These are phyloP conservation scores for Clarias gariepinus DNA, from an alignment of 2,113 vertebrate species.

Conservation along the genomic window DNA sequence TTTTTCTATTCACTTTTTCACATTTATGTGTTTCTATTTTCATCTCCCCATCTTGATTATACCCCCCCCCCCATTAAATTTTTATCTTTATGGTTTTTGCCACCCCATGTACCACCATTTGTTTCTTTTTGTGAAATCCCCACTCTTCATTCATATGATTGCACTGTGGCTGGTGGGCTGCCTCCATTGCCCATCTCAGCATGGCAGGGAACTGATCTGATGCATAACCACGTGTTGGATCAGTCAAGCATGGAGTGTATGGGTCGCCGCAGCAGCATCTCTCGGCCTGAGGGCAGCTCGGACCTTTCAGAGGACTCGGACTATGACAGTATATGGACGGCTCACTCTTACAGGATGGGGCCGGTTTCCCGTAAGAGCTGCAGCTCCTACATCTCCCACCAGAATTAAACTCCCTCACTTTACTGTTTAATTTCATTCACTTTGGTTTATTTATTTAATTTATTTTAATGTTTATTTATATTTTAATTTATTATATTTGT, in stretches of 20 bases:
- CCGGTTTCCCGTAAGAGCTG: slow-evolving; percentile 98
- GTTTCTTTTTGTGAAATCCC: slow-evolving; percentile 39
- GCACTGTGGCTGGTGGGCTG: slow-evolving; percentile 1
- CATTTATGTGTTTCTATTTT: slow-evolving; percentile 14
- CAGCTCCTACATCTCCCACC: slow-evolving; percentile 98
- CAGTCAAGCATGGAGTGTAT: slow-evolving; percentile 92
- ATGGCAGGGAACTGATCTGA: slow-evolving; percentile 99
- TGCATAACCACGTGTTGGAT: slow-evolving; percentile 99
- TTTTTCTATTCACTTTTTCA: neutral
- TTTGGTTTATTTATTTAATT: slow-evolving; percentile 78
- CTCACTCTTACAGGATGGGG: slow-evolving; percentile 99
- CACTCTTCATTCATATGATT: slow-evolving; percentile 35
- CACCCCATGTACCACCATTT: slow-evolving; percentile 32
- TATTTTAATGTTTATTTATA: slow-evolving; percentile 64
- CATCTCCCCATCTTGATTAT: neutral
- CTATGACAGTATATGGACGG: slow-evolving; percentile 99
- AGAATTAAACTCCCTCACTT: slow-evolving; percentile 89
- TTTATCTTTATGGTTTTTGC: slow-evolving; percentile 84
- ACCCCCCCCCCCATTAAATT: slow-evolving; percentile 42
- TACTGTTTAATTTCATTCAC: slow-evolving; percentile 82
- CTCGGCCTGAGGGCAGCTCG: slow-evolving; percentile 90
- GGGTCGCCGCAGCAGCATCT: slow-evolving; percentile 96
- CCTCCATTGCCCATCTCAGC: slow-evolving; percentile 78
- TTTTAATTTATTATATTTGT: slow-evolving; percentile 49
- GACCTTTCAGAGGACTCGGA: slow-evolving; percentile 99